Evolutionary conservation across 2,113 vertebrate genomes (phyloP).

Genomic region (Regulus satrapa): DNA sequence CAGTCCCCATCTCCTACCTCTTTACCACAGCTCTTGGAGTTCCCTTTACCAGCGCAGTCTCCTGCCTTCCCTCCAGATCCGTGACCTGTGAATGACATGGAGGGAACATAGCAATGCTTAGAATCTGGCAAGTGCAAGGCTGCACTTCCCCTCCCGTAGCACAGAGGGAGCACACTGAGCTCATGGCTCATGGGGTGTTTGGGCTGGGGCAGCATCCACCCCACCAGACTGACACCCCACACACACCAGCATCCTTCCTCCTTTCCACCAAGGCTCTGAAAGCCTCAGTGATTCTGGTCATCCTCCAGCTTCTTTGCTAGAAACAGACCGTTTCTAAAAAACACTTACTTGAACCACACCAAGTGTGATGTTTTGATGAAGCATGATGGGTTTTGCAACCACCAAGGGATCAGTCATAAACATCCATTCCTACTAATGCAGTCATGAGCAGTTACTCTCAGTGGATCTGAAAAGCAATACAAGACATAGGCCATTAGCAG

Average conservation of each 20-base stretch:
- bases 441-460: neutral
- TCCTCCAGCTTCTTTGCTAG: neutral
- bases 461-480: neutral
- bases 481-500: neutral
- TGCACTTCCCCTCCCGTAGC: neutral
- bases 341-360: neutral
- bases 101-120: neutral
- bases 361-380: neutral
- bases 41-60: neutral
- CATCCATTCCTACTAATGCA: neutral
- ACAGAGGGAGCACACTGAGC: neutral
- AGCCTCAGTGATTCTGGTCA: neutral
- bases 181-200: fast-evolving
- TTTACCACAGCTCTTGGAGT: neutral
- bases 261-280: neutral
- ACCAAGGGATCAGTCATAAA: neutral
- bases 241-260: neutral
- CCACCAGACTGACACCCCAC: neutral
- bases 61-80: neutral
- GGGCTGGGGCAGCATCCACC: neutral
- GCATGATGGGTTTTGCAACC: neutral
- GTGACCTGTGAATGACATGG: neutral
- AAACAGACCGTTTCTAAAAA: neutral
- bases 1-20: neutral
- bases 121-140: neutral